These are phyloP conservation scores for Gnatocerus cornutus DNA, from an alignment of 2,888 invertebrate genomes.

Conservation along the genomic window DNA sequence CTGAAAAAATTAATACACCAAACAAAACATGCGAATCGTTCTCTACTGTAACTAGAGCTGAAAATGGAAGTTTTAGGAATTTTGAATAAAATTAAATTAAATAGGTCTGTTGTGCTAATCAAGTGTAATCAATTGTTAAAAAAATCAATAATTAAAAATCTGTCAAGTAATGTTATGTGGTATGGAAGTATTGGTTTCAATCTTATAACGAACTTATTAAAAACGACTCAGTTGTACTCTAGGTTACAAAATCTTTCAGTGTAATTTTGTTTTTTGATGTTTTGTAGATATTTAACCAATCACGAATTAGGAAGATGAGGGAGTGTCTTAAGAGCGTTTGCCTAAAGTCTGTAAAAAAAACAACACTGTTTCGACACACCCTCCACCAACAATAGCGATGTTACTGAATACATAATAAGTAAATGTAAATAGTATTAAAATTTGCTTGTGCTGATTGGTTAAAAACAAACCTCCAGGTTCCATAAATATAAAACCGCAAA, in stretches of 20 bases:
- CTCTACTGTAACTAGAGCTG: slow-evolving; percentile 29
- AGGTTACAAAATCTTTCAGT: slow-evolving; percentile 42
- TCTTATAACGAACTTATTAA: slow-evolving; percentile 36
- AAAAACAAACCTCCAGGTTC: slow-evolving; percentile 12
- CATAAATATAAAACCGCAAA: slow-evolving; percentile 12
- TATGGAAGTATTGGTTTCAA: slow-evolving; percentile 30
- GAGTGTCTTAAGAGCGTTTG: neutral
- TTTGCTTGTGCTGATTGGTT: slow-evolving; percentile 45
- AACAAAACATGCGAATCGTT: slow-evolving; percentile 49
- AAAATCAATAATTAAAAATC: slow-evolving; percentile 36
- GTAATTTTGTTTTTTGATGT: slow-evolving; percentile 45
- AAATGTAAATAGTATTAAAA: slow-evolving; percentile 43
- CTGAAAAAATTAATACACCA: slow-evolving; percentile 55
- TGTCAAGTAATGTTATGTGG: slow-evolving; percentile 47
- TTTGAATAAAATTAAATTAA: slow-evolving; percentile 26
- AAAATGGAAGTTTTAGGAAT: slow-evolving; percentile 41
- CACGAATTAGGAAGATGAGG: slow-evolving; percentile 19
- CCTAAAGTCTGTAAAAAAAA: slow-evolving; percentile 8
- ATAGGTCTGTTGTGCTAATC: slow-evolving; percentile 50
- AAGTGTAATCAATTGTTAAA: slow-evolving; percentile 48
- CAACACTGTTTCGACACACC: slow-evolving; percentile 12
- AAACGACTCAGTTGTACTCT: slow-evolving; percentile 40
- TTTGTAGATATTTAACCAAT: slow-evolving; percentile 46
- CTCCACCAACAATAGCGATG: slow-evolving; percentile 14
- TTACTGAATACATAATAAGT: slow-evolving; percentile 34